Evolutionary conservation across 2,113 vertebrate genomes (phyloP).

Genomic region (Perognathus longimembris): DNA sequence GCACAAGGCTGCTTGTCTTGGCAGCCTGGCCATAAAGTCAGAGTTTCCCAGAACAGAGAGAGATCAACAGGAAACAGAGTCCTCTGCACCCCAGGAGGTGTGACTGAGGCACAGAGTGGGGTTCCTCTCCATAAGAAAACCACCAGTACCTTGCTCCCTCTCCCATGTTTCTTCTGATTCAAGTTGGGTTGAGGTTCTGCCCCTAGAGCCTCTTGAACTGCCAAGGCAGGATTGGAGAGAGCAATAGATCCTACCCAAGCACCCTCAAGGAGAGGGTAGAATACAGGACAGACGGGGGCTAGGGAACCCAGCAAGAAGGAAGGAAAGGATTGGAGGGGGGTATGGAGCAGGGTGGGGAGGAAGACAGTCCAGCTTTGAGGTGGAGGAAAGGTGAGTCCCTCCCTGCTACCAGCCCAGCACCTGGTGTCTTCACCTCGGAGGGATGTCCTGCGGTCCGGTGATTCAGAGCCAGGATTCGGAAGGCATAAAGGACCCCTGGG

Average conservation of each 20-base stretch:
- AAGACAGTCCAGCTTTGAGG: too few species aligned
- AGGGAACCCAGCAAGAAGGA: not conserved
- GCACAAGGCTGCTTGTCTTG: not conserved
- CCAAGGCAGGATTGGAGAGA: not conserved
- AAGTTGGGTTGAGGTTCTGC: not conserved
- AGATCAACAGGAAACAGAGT: not conserved
- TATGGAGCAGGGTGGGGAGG: too few species aligned
- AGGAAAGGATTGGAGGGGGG: not conserved
- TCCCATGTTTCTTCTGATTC: not conserved
- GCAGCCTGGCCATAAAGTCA: not conserved
- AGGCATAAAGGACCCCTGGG: slow-evolving; percentile 88
- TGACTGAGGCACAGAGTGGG: slow-evolving; percentile 57
- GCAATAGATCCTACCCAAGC: not conserved
- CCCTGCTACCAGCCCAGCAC: slow-evolving; percentile 79
- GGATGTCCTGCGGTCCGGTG: slow-evolving; percentile 91
- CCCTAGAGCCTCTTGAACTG: not conserved
- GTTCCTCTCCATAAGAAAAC: not conserved
- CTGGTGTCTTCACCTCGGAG: slow-evolving; percentile 93
- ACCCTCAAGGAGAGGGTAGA: not conserved
- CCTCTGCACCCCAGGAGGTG: not conserved
- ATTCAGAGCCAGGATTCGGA: slow-evolving; percentile 92
- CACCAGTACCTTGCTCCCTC: not conserved
- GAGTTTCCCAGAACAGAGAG: not conserved
- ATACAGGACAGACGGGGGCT: not conserved
- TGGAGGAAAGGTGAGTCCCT: not conserved